These are phyloP conservation scores for Sisyra nigra DNA, from an alignment of 2,888 invertebrate genomes.

Conservation along the genomic window DNA sequence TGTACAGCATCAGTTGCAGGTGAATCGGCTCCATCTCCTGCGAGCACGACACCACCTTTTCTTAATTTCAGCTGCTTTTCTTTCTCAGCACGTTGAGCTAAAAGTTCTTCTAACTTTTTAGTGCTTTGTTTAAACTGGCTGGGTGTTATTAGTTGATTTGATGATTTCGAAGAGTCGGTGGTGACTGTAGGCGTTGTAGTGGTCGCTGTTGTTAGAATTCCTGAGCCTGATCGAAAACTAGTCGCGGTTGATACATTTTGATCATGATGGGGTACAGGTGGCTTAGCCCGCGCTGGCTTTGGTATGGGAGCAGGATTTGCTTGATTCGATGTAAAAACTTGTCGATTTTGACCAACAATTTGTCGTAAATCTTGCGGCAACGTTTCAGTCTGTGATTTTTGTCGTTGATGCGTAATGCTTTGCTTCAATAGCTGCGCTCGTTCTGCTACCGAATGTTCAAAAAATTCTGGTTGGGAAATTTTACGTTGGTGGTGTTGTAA, in stretches of 20 bases:
- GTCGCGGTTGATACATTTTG: background rate
- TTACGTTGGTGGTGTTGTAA: slow-evolving; percentile 20
- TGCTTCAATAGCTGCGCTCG: slow-evolving; percentile 15
- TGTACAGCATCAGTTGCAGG: slow-evolving; percentile 27
- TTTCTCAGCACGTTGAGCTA: slow-evolving; percentile 26
- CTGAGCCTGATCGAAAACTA: slow-evolving; percentile 7
- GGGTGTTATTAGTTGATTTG: slow-evolving; percentile 19
- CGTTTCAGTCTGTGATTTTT: slow-evolving; percentile 22
- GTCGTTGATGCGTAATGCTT: slow-evolving; percentile 18
- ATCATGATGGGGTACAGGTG: slow-evolving; percentile 1
- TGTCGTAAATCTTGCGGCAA: slow-evolving; percentile 15
- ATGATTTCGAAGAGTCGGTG: slow-evolving; percentile 16
- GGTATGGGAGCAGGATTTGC: slow-evolving; percentile 18
- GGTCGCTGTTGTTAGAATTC: slow-evolving; percentile 8
- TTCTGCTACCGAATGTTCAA: slow-evolving; percentile 15
- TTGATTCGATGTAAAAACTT: slow-evolving; percentile 22
- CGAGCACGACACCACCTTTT: slow-evolving; percentile 18
- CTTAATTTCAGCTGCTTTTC: slow-evolving; percentile 18
- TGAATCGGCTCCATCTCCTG: slow-evolving; percentile 18
- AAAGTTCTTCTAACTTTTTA: slow-evolving; percentile 28
- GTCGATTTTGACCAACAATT: slow-evolving; percentile 17
- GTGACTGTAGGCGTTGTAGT: slow-evolving; percentile 11
- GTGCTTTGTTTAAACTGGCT: slow-evolving; percentile 28
- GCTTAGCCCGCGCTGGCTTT: slow-evolving; percentile 12
- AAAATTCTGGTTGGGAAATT: slow-evolving; percentile 22